Percentiles rank a stretch among this genome's conserved stretches.
These are phyloP conservation scores for Eucera pruinosa DNA, from an alignment of 2,888 invertebrate genomes.

Conservation along the genomic window DNA sequence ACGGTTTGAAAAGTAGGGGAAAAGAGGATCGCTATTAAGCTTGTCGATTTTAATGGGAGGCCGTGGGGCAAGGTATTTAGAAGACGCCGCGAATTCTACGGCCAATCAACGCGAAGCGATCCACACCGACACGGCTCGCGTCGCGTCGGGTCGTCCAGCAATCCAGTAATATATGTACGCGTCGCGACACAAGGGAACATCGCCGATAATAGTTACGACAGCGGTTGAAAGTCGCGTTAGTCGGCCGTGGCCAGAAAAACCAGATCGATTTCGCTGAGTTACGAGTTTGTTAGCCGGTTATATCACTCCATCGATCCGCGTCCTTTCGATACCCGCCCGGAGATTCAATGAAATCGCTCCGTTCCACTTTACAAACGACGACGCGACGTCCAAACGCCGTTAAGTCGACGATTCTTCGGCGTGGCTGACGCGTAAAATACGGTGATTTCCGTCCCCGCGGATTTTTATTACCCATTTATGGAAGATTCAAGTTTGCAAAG, in stretches of 20 bases:
- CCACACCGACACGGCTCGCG: slow-evolving; percentile 20
- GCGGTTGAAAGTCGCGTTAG: slow-evolving; percentile 35
- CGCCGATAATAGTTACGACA: slow-evolving; percentile 54
- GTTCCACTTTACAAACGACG: no score
- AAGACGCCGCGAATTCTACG: slow-evolving; percentile 2
- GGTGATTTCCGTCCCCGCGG: no score
- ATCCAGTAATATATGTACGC: slow-evolving; percentile 9
- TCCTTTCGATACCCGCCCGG: neutral
- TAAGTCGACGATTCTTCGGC: neutral
- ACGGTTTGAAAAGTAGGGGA: neutral
- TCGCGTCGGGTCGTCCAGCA: no score
- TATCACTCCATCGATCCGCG: slow-evolving; percentile 4
- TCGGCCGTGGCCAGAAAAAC: slow-evolving; percentile 40
- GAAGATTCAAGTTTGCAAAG: no score
- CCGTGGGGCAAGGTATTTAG: no score
- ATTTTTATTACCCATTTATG: no score
- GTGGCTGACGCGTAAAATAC: no score
- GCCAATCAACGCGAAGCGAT: slow-evolving; percentile 24
- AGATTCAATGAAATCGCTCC: slow-evolving; percentile 2
- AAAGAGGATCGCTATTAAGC: neutral
- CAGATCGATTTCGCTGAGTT: slow-evolving; percentile 56
- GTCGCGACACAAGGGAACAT: slow-evolving; percentile 51
- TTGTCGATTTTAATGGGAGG: slow-evolving; percentile 52
- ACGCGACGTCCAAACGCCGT: neutral
- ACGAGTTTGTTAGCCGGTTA: slow-evolving; percentile 27